These are phyloP conservation scores for Esperia sulphurella DNA, from an alignment of 2,888 invertebrate species.

Conservation along the genomic window DNA sequence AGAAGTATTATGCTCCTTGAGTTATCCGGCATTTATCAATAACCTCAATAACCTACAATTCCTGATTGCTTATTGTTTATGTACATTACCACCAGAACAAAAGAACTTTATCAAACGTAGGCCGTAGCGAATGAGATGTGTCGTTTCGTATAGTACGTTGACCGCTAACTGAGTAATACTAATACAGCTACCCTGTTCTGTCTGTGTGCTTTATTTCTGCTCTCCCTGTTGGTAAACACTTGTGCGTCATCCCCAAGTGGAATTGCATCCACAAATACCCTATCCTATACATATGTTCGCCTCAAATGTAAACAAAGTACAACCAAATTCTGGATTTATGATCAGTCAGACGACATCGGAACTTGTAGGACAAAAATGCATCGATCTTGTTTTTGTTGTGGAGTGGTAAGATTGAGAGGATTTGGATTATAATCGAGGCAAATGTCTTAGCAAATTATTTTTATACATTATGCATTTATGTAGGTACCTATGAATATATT, in stretches of 20 bases:
- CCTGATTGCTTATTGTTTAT: slow-evolving; percentile 4
- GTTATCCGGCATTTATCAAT: not conserved
- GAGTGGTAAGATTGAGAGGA: no score
- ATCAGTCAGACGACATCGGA: no score
- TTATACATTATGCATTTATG: no score
- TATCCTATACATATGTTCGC: slow-evolving; percentile 41
- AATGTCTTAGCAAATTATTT: no score
- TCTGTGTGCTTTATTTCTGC: slow-evolving; percentile 63
- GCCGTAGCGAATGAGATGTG: slow-evolving; percentile 45
- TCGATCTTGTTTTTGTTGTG: no score
- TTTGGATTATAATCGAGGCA: no score
- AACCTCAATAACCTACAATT: not conserved
- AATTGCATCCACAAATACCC: slow-evolving; percentile 65
- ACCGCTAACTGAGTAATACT: slow-evolving; percentile 49
- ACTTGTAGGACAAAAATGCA: no score
- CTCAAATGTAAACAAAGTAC: slow-evolving; percentile 21
- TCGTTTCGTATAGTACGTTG: slow-evolving; percentile 44
- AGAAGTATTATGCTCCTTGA: no score
- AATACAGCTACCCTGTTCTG: slow-evolving; percentile 58
- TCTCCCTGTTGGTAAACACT: slow-evolving; percentile 69
- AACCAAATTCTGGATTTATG: not conserved
- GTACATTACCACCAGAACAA: slow-evolving; percentile 15
- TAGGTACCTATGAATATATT: no score
- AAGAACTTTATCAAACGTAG: slow-evolving; percentile 48
- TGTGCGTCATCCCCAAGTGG: slow-evolving; percentile 65